Evolutionary conservation across 2,113 vertebrate genomes (phyloP), one percentile per base, ranked within the genome.

Genomic region (Carlito syrichta): DNA sequence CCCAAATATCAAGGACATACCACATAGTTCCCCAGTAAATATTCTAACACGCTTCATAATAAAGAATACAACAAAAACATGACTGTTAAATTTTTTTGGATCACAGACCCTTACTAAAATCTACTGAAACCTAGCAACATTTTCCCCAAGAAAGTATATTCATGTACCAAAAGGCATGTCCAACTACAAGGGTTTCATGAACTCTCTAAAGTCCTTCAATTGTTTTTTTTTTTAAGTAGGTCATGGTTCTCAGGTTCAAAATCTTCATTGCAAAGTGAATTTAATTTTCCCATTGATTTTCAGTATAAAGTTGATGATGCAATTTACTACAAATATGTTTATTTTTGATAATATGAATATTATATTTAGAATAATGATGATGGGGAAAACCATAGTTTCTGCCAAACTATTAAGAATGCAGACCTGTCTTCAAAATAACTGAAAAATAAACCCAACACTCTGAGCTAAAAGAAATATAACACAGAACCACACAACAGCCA

Each of bases 301-400:
- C 27, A 83, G 38, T 69, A 81, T 78, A 90, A 94, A 95, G 35
- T 60, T 40, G 11, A 69, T 89, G 85, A 27, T 79, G 7, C 6
- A 73, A 48, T 86, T 94, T 86, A 63, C 52, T 90, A 58, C 68
- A 92, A 94, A 84, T 40, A 88, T 66, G n/a, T 38, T 62, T 11
- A 85, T 66, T 83, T 91, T 3, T 85, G n/a, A 86, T 94, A 71
- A 87, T 86, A 54, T 48, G 74, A 62, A 76, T 85, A 91, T 76
- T 97, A 81, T 69, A 90, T 84, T 94, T 90, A 86, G 66, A 92
- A 77, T 85, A 89, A 69, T 43, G 52, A n/a, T 35, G 25, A 88
- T 32, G 10, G 19, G 40, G 50, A 25, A 89, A 86, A 95, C 48
- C n/a, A n/a, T n/a, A n/a, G n/a, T n/a, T n/a, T n/a, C n/a, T n/a